Evolutionary conservation across 2,888 invertebrate species (phyloP).

Genomic region (Eueremaeus valkanovi): DNA sequence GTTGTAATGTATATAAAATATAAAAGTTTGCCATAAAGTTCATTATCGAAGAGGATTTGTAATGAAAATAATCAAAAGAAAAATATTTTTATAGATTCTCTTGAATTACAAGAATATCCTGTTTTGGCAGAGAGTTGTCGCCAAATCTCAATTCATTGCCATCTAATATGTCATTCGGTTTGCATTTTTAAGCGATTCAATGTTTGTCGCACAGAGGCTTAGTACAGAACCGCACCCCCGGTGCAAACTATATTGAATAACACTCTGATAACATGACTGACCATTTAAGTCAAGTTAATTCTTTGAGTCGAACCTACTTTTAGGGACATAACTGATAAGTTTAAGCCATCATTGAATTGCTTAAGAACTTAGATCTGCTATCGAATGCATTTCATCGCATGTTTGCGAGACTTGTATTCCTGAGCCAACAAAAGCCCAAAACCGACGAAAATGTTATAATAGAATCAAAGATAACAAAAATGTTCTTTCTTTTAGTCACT

Average conservation of each 20-base stretch:
- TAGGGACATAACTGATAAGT: slow-evolving; percentile 5
- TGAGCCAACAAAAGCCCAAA: neutral
- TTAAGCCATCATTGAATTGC: neutral
- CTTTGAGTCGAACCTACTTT: neutral
- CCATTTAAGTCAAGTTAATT: neutral
- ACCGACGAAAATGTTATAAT: neutral
- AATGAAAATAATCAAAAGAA: neutral
- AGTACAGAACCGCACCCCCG: neutral
- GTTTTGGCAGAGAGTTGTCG: slow-evolving; percentile 2
- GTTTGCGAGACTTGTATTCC: neutral
- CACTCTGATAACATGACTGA: neutral
- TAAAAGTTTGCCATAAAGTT: too few species aligned
- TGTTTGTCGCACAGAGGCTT: neutral
- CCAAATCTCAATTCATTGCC: neutral
- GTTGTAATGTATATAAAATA: too few species aligned
- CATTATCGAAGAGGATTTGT: neutral
- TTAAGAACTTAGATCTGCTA: neutral
- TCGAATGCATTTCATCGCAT: slow-evolving; percentile 28
- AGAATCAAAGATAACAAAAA: neutral
- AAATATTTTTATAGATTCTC: slow-evolving; percentile 1
- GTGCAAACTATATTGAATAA: neutral
- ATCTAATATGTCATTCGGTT: neutral
- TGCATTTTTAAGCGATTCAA: neutral
- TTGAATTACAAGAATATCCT: slow-evolving; percentile 27
- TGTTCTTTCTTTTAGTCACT: neutral